These are phyloP conservation scores for Oenanthe oenanthe DNA, from an alignment of 2,113 vertebrate genomes.

Conservation along the genomic window DNA sequence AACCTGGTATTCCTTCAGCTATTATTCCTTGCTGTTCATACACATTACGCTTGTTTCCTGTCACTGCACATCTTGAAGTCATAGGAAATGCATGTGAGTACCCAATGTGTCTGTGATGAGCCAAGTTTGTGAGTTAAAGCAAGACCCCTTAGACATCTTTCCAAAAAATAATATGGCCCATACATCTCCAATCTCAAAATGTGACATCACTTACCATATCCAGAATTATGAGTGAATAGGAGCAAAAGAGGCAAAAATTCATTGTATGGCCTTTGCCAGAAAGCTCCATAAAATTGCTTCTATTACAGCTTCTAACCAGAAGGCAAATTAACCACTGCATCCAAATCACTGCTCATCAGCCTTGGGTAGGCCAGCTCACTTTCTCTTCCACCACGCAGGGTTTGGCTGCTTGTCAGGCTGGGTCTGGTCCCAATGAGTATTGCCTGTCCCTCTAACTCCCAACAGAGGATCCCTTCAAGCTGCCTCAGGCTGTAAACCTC, in stretches of 20 bases:
- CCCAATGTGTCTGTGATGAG: background rate
- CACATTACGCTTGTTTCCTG: background rate
- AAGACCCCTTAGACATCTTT: background rate
- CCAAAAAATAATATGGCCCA: background rate
- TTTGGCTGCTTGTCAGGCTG: background rate
- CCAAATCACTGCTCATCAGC: background rate
- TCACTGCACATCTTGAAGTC: constrained; percentile 15
- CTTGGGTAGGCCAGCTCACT: background rate
- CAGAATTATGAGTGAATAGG: background rate
- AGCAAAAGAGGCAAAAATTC: background rate
- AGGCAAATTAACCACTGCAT: background rate
- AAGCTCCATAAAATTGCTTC: background rate
- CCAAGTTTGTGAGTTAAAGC: background rate
- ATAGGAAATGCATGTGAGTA: background rate
- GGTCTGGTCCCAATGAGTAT: background rate
- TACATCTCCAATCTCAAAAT: background rate
- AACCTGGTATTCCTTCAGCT: constrained; percentile 22
- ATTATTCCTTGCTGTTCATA: background rate
- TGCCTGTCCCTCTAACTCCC: background rate
- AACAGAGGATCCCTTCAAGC: background rate
- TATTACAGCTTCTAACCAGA: background rate
- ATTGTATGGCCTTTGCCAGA: background rate
- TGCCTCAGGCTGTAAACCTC: background rate
- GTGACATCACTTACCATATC: background rate
- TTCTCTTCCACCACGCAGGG: background rate